Conservation (phyloP, 2,797 vertebrate genomes). For the Glyptemys insculpta region DNA sequence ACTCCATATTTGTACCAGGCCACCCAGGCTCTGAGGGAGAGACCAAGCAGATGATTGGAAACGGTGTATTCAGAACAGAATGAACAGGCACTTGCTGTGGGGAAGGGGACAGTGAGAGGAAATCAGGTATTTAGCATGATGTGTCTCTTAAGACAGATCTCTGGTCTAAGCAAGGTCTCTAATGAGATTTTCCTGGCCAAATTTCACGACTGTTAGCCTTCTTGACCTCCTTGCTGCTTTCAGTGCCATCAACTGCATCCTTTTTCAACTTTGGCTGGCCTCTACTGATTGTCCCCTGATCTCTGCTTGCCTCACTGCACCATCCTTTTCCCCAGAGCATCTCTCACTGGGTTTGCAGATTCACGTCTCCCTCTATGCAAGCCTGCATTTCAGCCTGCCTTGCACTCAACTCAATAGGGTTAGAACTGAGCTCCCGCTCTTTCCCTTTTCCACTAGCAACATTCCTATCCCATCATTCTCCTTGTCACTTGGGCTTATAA, state of each 20-base stretch:
- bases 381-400: neutral
- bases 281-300: neutral
- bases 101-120: too few relatives aligned
- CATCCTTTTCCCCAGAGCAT: neutral
- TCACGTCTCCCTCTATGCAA: neutral
- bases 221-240: neutral
- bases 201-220: neutral
- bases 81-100: slow-evolving; percentile 3
- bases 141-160: neutral
- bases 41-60: neutral
- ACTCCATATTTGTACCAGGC: neutral
- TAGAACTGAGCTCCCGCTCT: neutral
- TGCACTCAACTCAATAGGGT: neutral
- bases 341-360: neutral
- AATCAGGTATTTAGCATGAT: neutral
- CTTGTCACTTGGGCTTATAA: neutral
- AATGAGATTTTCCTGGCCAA: neutral
- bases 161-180: neutral
- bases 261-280: neutral
- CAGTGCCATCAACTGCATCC: neutral
- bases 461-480: neutral
- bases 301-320: neutral
- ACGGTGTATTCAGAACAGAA: neutral
- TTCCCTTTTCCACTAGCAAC: neutral
- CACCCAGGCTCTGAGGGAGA: neutral